A percentile compares a stretch with the other conserved stretches of the same genome.
Conservation (phyloP, 35 echinoderm and acorn worm species). For the Strongylocentrotus purpuratus region DNA sequence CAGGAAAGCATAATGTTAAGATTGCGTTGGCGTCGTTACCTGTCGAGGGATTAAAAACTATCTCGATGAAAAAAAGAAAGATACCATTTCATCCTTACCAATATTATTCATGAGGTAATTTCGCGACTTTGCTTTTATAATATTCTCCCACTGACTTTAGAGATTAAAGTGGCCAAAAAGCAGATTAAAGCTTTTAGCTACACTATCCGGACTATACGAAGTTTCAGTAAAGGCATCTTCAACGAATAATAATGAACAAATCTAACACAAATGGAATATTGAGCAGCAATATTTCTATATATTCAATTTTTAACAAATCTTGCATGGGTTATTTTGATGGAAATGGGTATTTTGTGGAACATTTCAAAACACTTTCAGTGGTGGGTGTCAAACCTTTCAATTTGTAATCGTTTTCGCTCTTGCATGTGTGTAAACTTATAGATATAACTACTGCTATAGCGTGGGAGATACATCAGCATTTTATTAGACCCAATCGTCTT, state of each 20-base stretch:
- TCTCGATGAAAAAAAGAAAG: neutral
- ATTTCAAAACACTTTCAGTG: neutral
- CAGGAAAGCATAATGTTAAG: neutral
- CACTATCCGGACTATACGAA: neutral
- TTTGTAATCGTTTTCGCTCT: neutral
- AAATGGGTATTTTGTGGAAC: neutral
- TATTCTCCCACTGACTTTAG: neutral
- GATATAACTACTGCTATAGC: neutral
- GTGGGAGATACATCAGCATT: no score
- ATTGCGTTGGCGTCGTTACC: neutral
- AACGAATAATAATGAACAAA: neutral
- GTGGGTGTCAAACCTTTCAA: neutral
- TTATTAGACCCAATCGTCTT: no score
- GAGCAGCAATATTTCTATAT: neutral
- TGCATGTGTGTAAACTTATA: neutral
- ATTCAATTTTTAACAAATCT: neutral
- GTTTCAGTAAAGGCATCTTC: neutral
- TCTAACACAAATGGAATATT: neutral
- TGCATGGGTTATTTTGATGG: neutral
- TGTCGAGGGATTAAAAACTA: neutral
- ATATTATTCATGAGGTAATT: neutral
- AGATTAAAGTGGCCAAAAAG: neutral
- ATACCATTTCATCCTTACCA: neutral
- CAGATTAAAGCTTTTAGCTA: neutral
- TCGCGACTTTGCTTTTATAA: neutral